Evolutionary conservation across 2,797 vertebrate genomes (phyloP).

Genomic region (Pipistrellus pipistrellus): DNA sequence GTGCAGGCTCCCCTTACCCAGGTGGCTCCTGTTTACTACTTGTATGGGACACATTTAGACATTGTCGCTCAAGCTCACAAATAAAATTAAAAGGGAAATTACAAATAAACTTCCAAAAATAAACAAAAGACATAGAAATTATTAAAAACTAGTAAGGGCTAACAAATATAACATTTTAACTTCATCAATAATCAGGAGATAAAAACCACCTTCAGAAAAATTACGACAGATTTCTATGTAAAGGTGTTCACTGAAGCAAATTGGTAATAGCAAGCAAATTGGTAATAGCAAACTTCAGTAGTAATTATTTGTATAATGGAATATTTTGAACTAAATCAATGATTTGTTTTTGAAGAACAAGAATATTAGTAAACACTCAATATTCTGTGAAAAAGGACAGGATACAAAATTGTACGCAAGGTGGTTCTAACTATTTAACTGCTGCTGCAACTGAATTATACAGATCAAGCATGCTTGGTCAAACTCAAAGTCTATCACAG

Average conservation of each 20-base stretch:
- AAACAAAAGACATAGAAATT: constrained; percentile 14
- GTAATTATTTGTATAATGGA: background rate
- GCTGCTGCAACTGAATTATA: background rate
- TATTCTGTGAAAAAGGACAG: background rate
- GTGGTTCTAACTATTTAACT: background rate
- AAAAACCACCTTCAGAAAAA: constrained; percentile 28
- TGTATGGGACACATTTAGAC: background rate
- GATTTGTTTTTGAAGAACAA: constrained; percentile 31
- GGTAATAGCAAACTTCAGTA: background rate
- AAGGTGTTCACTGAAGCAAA: background rate
- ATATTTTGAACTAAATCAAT: background rate
- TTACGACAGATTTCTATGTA: background rate
- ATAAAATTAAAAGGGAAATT: constrained; percentile 13
- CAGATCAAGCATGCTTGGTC: no score
- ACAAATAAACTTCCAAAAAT: constrained; percentile 12
- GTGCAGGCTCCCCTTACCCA: background rate
- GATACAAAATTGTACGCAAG: background rate
- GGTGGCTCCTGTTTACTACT: background rate
- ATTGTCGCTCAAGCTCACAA: background rate
- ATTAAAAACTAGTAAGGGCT: background rate
- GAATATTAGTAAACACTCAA: background rate
- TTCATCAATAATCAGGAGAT: background rate
- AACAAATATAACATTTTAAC: constrained; percentile 6
- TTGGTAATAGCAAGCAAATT: background rate
- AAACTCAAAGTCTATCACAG: no score